Base-by-base conservation (phyloP, 2,113 vertebrate genomes). In the Phalacrocorax pelagicus region DNA sequence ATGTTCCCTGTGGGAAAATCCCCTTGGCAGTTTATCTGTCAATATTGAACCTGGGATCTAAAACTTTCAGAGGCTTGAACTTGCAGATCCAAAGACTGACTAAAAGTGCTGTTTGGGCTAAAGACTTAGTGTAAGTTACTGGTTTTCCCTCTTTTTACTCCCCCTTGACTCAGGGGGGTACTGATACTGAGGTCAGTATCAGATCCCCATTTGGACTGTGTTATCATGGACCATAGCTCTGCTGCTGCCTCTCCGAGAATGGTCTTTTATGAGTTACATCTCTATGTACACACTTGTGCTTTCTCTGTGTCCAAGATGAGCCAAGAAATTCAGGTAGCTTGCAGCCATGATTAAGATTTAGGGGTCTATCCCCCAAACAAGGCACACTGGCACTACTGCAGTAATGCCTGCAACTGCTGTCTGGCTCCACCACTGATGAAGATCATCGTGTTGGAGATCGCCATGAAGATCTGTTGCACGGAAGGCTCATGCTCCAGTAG, bases 211-310 rank as follows among this genome's bases (percentile, higher is more conserved):
- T 29, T 30, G 52, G 29, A 5, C 12, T 38, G 5, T 49, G 47
- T n/a, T 40, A 29, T 38, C 65, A 24, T 1, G 11, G 59, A 21
- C 71, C 26, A 11, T 1, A 15, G 80, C 38, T 78, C 17, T 2
- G 1, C 7, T 62, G 44, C 58, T 62, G 52, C 63, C n/a, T 46
- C 57, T 46, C 66, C 58, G 36, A 23, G 36, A 23, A 10, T 16
- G 46, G 20, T 27, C 46, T 59, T 18, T 36, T 26, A 46, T 3
- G 20, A 58, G 26, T 81, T 83, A 34, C 40, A 55, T 12, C 47
- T 46, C 72, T 69, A 1, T 1, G 2, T 11, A 9, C 47, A n/a
- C 17, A 34, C 38, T 2, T 26, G 5, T 2, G 32, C 36, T 63
- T 47, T 62, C 47, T 49, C 36, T 36, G 44, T 51, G n/a, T 34